A percentile compares a stretch with the other conserved stretches of the same genome.
Evolutionary conservation across 2,113 vertebrate species (phyloP).

Genomic region (Xiphophorus couchianus): DNA sequence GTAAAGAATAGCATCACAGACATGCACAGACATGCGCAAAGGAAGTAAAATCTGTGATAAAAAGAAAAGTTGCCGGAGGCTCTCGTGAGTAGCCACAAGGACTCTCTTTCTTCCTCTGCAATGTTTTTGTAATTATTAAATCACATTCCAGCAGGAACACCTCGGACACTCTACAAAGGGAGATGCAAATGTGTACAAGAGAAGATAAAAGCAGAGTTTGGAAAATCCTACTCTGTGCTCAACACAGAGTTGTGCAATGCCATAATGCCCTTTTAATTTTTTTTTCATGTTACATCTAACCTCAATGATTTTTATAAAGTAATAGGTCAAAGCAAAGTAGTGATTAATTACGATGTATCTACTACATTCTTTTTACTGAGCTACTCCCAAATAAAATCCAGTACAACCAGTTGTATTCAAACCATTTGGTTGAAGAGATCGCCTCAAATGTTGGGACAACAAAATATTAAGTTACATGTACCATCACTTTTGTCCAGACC

Average conservation of each 20-base stretch:
- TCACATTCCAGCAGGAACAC: conserved; percentile 50
- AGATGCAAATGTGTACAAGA: not conserved
- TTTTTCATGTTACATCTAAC: not conserved
- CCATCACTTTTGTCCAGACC: too few relatives aligned
- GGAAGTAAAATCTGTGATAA: conserved; percentile 66
- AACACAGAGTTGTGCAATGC: not conserved
- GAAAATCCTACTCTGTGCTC: conserved; percentile 25
- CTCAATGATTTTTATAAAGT: not conserved
- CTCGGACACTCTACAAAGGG: conserved; percentile 48
- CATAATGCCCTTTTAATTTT: not conserved
- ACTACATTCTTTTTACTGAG: not conserved
- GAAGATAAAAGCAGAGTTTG: not conserved
- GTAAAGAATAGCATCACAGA: conserved; percentile 69
- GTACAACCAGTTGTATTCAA: not conserved
- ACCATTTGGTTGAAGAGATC: not conserved
- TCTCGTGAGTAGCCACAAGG: conserved; percentile 49
- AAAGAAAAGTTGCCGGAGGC: conserved; percentile 64
- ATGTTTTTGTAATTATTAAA: conserved; percentile 63
- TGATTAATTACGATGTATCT: not conserved
- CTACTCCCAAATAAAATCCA: not conserved
- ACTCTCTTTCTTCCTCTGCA: conserved; percentile 46
- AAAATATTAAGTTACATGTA: too few relatives aligned
- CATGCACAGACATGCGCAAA: conserved; percentile 47
- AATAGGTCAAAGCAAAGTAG: not conserved
- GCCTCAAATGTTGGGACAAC: too few relatives aligned